Base-by-base conservation (phyloP, 2,797 vertebrate species). In the Leptatherina wallacei region DNA sequence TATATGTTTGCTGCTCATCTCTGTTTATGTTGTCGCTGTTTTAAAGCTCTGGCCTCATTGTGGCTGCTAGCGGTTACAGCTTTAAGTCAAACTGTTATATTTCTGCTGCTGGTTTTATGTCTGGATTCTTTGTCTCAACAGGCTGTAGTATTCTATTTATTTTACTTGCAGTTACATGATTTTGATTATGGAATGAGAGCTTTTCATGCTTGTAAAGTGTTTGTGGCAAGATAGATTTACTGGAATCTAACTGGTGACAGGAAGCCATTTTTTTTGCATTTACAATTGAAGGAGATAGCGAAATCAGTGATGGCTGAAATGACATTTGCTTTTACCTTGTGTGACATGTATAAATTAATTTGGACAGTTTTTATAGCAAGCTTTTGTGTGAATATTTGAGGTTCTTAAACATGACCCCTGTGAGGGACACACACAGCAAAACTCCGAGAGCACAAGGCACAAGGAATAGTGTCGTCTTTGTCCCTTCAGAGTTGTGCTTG, bases 381-480 rank as follows among this genome's bases (percentile, higher is more conserved):
- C 60, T 76, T 79, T 83, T 81, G 62, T 84, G 63, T 52, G 27
- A 54, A 73, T 80, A 71, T 82, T 65, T 76, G 51, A 65, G 59
- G 33, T 42, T 73, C 36, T 81, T 87, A 61, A 76, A 80, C 65
- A 56, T 80, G 81, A 87, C 81, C 76, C 38, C 55, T 78, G 32
- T 63, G 61, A 78, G 69, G 61, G 44, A 75, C 72, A 49, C 52
- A 78, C 52, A 67, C 54, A 71, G 58, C 66, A 57, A 64, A 70
- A 64, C 32, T 40, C 29, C 14, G 42, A 5, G 47, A 69, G 74
- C 60, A 71, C 33, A 71, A 70, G 57, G 54, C 71, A 81, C 71
- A 78, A 82, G 81, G 85, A 78, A 89, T 85, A 86, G 77, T 75
- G 83, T 84, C 84, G 49, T 89, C 89, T 94, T 95, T 92, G 88